Evolutionary conservation across 1,140 invertebrate genomes (phyloP).

Genomic region (Oscheius sp.): DNA sequence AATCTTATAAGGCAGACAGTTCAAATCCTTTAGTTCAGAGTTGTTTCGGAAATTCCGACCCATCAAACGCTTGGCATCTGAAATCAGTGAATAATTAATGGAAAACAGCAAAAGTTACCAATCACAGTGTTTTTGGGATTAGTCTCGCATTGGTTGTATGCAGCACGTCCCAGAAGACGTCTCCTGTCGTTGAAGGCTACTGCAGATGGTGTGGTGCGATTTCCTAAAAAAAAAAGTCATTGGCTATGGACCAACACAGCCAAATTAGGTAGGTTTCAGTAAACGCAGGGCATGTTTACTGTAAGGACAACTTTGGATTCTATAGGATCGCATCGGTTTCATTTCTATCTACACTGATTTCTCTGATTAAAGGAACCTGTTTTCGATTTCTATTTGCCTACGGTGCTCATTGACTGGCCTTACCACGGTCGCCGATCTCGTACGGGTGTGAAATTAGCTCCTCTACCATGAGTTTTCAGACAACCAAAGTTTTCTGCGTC

Average conservation of each 20-base stretch:
- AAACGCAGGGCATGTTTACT: conserved; percentile 94
- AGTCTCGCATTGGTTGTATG: conserved; percentile 95
- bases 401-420: too few species aligned
- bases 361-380: too few species aligned
- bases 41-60: conserved; percentile 85
- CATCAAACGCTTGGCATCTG: conserved; percentile 76
- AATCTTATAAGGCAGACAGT: conserved; percentile 83
- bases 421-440: too few species aligned
- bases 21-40: conserved; percentile 85
- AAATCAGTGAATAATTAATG: conserved; percentile 61
- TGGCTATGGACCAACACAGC: too few species aligned
- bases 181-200: conserved; percentile 90
- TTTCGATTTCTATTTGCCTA: too few species aligned
- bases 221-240: too few species aligned
- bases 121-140: conserved; percentile 96
- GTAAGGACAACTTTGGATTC: conserved; percentile 62
- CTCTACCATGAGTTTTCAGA: too few species aligned
- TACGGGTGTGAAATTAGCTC: too few species aligned
- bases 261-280: too few species aligned
- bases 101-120: too few species aligned
- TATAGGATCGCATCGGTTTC: conserved; percentile 52
- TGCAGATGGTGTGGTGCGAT: conserved; percentile 89
- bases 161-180: conserved; percentile 92
- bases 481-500: too few species aligned
- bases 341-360: too few species aligned